Base-by-base conservation (phyloP, 2,888 invertebrate species). In the Harpalus rubripes region DNA sequence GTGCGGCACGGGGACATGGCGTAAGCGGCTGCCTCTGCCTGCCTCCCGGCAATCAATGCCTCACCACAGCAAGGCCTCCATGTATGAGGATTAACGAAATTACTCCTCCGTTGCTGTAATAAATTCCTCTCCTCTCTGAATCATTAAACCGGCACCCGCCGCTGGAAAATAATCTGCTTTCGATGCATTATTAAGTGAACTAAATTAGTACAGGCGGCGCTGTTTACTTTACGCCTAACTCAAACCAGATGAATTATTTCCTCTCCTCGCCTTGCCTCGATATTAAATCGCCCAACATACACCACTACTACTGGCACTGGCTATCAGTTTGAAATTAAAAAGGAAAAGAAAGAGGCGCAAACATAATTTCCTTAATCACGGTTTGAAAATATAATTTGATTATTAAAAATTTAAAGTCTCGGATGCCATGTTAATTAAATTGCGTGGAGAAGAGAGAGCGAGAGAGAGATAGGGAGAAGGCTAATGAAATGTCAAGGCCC, bases 401-500 rank as follows among this genome's bases (percentile, higher is more conserved):
- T 91, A 91, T 91, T 90, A 91, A 91, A 91, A 90, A 91, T 90
- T 90, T 90, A 90, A 90, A 90, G 90, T 90, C 90, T 89, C 89
- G 90, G 90, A 91, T 87, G 86, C 87, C 87, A 87, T 91, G 91
- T 90, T 91, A 91, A 91, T 91, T 91, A 91, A 91, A 91, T 91
- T 91, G 91, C 90, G 90, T 90, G 89, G 88, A 83, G 82, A 44
- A 88, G 90, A 90, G 90, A 32, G 32, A 32, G 5, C 32, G 32
- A 32, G 32, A 32, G 32, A 88, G 90, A 90, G 90, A 90, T 90
- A 90, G 90, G 89, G 79, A 16, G 59, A 15, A 15, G 90, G 89
- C 91, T 91, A 91, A 91, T 91, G 90, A 91, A 91, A 91, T 90
- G 91, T 91, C 91, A 91, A 90, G 90, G 88, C 89, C 89, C 89